Evolutionary conservation across 2,113 vertebrate genomes (phyloP).

Genomic region (Mormyrus iriodes): DNA sequence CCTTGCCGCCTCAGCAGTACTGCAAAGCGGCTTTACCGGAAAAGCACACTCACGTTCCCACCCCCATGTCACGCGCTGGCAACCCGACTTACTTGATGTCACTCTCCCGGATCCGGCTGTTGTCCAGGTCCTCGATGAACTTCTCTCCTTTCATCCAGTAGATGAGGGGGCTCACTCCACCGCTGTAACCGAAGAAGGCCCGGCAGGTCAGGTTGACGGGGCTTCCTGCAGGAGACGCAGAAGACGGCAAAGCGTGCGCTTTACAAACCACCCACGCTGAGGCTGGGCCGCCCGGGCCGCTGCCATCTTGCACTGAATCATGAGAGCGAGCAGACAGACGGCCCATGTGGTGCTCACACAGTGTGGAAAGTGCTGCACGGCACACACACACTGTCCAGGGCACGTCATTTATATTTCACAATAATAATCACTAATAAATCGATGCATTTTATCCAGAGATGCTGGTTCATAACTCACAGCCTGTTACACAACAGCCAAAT

Average conservation of each 20-base stretch:
- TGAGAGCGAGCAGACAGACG: not conserved
- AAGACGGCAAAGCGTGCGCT: slow-evolving; percentile 26
- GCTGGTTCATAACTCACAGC: not conserved
- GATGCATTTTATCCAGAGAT: not conserved
- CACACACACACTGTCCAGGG: not conserved
- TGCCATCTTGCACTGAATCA: not conserved
- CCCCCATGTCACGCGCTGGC: not conserved
- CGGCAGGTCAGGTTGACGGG: slow-evolving; percentile 90
- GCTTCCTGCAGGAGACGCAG: slow-evolving; percentile 67
- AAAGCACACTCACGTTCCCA: not conserved
- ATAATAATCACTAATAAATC: not conserved
- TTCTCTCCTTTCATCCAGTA: slow-evolving; percentile 99
- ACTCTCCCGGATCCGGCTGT: slow-evolving; percentile 87
- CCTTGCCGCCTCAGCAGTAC: not conserved
- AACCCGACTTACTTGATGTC: slow-evolving; percentile 83
- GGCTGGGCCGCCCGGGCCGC: not conserved
- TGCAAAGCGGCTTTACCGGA: not conserved
- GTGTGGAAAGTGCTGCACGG: not conserved
- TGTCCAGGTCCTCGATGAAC: slow-evolving; percentile 98
- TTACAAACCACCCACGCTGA: not conserved
- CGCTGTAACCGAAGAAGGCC: slow-evolving; percentile 96
- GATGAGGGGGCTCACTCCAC: slow-evolving; percentile 90
- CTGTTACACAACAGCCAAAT: slow-evolving; percentile 13
- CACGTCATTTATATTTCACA: not conserved
- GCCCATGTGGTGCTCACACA: not conserved